phyloP scores from a whole-genome alignment of 1,140 invertebrate genomes.

The Cotesia chilonis region DNA sequence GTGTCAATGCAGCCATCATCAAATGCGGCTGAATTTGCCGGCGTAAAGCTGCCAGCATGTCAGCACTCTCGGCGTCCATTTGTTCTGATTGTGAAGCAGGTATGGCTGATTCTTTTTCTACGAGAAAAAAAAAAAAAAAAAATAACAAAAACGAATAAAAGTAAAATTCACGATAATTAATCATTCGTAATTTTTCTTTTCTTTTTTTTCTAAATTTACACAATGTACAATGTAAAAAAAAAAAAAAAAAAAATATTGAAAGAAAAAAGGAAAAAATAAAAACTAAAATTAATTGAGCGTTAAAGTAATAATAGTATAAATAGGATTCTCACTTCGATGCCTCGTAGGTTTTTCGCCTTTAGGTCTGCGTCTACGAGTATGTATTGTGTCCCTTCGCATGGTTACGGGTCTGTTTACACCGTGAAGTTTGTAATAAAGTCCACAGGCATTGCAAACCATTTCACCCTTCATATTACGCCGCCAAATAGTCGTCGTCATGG shows the following conservation, averaged over 20 bases:
- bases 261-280: background rate
- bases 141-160: constrained; percentile 9
- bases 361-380: constrained; percentile 91
- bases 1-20: constrained; percentile 68
- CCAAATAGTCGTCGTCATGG: constrained; percentile 92
- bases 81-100: constrained; percentile 53
- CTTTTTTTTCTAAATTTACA: no score
- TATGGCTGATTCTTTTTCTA: constrained; percentile 58
- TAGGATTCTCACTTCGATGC: constrained; percentile 57
- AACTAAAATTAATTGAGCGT: background rate
- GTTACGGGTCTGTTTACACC: constrained; percentile 89
- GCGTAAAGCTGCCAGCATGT: constrained; percentile 72
- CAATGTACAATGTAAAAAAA: background rate
- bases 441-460: constrained; percentile 95
- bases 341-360: constrained; percentile 69
- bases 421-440: constrained; percentile 92
- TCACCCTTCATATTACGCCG: constrained; percentile 87
- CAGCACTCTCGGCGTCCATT: constrained; percentile 66
- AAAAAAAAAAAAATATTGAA: background rate
- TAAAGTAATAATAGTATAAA: constrained; percentile 20
- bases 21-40: constrained; percentile 73
- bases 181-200: no score
- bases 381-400: constrained; percentile 97
- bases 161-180: no score
- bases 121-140: constrained; percentile 20